Base-by-base conservation (phyloP, 2,113 vertebrate genomes). In the Nycticebus coucang region DNA sequence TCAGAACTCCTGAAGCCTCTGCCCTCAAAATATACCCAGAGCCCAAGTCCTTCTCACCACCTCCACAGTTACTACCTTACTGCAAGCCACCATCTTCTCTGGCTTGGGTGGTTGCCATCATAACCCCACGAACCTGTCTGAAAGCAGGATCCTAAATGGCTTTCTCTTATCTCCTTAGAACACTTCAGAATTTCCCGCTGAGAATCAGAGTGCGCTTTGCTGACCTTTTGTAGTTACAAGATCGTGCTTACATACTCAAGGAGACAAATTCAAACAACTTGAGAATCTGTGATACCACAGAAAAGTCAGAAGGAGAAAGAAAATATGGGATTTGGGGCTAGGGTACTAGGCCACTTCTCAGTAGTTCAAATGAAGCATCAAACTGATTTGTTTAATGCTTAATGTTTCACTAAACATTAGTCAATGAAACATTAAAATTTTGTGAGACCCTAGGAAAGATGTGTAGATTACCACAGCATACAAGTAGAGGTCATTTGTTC, bases 231-330 rank as follows among this genome's bases (percentile, higher is more conserved):
- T 18, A 88, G 78, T 77, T 92, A 37, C 8, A 55, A 30, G 37
- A n/a, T 92, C 35, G 26, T 59, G 37, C 45, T 79, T 30, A 0
- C 57, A 57, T 22, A 74, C 10, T 68, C 15, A 6, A 90, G 62
- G 71, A 95, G 60, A 53, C 55, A 96, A 75, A 87, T 17, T 64
- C 66, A 84, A 96, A 89, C 50, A 80, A n/a, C 37, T 55, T 81
- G 28, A 82, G 89, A 95, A 28, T 85, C 35, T 81, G 30, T 74
- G 50, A 93, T 68, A 50, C 22, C 55, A 72, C 5, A 72, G 60
- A 66, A 71, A 88, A 85, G 28, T 24, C 30, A 94, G 45, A 53
- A 78, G 66, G 53, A 72, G 33, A 82, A 89, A 72, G 33, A 82
- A 89, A 87, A 83, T 22, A 80, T 64, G 41, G 24, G 60, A 28